Evolutionary conservation across 2,888 invertebrate species (phyloP).

Genomic region (Orchestes rusci): DNA sequence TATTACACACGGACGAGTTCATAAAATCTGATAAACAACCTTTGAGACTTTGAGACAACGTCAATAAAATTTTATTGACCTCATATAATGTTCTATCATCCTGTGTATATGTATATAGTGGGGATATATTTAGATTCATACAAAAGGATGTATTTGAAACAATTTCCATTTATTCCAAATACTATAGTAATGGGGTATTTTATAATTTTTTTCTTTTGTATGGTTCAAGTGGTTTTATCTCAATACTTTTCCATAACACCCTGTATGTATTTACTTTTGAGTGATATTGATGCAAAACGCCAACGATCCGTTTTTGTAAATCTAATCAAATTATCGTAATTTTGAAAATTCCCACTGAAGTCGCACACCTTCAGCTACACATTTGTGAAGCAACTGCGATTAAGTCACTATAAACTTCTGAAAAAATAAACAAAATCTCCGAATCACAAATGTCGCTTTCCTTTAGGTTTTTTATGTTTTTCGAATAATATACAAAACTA

Average conservation of each 20-base stretch:
- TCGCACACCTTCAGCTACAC: no score
- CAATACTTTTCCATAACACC: no score
- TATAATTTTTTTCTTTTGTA: no score
- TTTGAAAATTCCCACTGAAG: no score
- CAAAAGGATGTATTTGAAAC: slow-evolving; percentile 14
- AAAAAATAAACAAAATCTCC: slow-evolving; percentile 21
- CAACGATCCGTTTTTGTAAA: no score
- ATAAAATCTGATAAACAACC: slow-evolving; percentile 30
- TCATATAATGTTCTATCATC: slow-evolving; percentile 21
- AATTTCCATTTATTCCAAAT: no score
- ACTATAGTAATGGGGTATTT: no score
- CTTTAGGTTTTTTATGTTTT: slow-evolving; percentile 19
- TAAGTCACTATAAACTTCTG: slow-evolving; percentile 22
- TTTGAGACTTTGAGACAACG: slow-evolving; percentile 23
- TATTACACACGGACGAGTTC: slow-evolving; percentile 24
- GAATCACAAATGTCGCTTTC: slow-evolving; percentile 21
- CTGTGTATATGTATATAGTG: slow-evolving; percentile 21
- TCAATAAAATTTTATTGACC: slow-evolving; percentile 25
- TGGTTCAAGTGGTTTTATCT: no score
- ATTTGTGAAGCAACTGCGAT: slow-evolving; percentile 24
- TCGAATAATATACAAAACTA: slow-evolving; percentile 22
- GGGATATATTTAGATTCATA: slow-evolving; percentile 18
- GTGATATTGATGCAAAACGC: no score
- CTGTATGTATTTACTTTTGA: no score
- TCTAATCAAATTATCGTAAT: no score